Base-by-base conservation (phyloP, 2,113 vertebrate genomes). In the Semnornis frantzii region DNA sequence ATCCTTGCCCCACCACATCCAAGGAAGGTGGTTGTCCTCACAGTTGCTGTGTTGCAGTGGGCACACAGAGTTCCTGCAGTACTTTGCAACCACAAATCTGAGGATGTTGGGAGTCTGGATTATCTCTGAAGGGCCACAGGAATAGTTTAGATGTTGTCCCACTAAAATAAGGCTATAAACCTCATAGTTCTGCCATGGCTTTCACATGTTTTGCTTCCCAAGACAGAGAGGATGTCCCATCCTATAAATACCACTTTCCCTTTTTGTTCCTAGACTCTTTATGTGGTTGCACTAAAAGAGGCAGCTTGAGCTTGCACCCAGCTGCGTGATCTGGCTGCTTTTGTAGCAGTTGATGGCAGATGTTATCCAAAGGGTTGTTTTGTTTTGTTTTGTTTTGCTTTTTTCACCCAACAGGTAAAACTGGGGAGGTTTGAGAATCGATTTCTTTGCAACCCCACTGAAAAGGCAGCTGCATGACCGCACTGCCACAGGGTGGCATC, bases 31-130 rank as follows among this genome's bases (percentile, higher is more conserved):
- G 12, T 19, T 66, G 70, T 3, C 52, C 39, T n/a, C 62, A 27
- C 1, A 4, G 31, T 48, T 85, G 74, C 44, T n/a, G 25, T 1
- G 0, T 44, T 50, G 21, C 31, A 48, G n/a, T 0, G 2, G 31
- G 28, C 9, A 18, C 25, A 34, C 17, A 28, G 16, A 54, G 24
- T 30, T 30, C 27, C 68, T 62, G 27, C 52, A 60, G 34, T 13
- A 27, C 59, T 57, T 60, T 42, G 44, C 33, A 73, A 12, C 18
- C 55, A 25, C 64, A 57, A 28, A 81, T 6, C 34, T 63, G 57
- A 58, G 64, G 15, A 13, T 10, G 12, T 15, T 4, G 7, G 24
- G 46, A 83, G 5, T 18, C 28, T 78, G 48, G 21, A 11, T 55
- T 71, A 28, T 12, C 37, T 75, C 62, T 16, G 13, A 71, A 27